phyloP scores from a whole-genome alignment of 2,888 invertebrate species.

The Anagyrus pseudococci region DNA sequence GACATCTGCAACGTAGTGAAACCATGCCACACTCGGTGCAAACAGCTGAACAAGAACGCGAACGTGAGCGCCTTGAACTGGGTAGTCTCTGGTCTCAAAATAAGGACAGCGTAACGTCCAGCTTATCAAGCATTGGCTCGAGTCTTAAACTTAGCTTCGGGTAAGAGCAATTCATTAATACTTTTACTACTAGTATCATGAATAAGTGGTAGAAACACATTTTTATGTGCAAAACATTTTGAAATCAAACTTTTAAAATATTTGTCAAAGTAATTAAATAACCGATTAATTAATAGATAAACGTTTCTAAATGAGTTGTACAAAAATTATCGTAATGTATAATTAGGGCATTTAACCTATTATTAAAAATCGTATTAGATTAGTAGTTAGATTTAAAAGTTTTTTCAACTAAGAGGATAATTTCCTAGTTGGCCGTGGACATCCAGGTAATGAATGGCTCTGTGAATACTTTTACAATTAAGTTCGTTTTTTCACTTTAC shows the following conservation, averaged over 20 bases:
- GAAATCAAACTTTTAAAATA: no score
- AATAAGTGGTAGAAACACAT: no score
- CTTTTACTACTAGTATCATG: no score
- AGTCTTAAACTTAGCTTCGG: slow-evolving; percentile 86
- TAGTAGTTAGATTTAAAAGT: slow-evolving; percentile 35
- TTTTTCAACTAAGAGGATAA: slow-evolving; percentile 38
- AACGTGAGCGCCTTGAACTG: slow-evolving; percentile 57
- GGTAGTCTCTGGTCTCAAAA: slow-evolving; percentile 59
- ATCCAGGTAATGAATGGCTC: slow-evolving; percentile 35
- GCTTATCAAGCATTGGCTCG: slow-evolving; percentile 81
- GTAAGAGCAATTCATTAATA: slow-evolving; percentile 67
- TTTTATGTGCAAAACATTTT: no score
- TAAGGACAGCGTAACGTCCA: slow-evolving; percentile 70
- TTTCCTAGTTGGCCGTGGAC: slow-evolving; percentile 42
- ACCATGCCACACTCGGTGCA: slow-evolving; percentile 60
- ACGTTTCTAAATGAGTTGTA: no score
- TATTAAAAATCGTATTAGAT: not conserved
- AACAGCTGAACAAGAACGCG: slow-evolving; percentile 58
- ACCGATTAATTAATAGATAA: no score
- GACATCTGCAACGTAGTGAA: slow-evolving; percentile 57
- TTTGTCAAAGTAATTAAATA: no score
- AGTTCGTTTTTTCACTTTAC: slow-evolving; percentile 22
- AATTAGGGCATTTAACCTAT: no score
- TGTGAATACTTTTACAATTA: slow-evolving; percentile 24
- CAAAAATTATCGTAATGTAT: no score